These are phyloP conservation scores for Nycteola revayana DNA, from an alignment of 2,888 invertebrate genomes.

Conservation along the genomic window DNA sequence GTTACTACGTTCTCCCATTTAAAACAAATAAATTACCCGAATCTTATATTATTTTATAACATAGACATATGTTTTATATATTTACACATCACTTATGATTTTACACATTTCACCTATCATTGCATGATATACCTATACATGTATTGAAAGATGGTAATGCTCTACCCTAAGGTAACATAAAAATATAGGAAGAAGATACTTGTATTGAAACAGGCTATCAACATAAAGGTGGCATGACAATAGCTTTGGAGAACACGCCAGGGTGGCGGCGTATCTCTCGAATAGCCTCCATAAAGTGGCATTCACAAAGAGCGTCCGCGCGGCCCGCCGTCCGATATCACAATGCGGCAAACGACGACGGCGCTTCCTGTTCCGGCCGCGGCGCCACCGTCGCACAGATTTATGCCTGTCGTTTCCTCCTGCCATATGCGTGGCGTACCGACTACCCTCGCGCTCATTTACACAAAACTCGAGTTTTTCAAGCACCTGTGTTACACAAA, in stretches of 20 bases:
- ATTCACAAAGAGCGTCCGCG: conserved; percentile 73
- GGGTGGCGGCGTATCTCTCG: conserved; percentile 61
- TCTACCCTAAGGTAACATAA: conserved; percentile 21
- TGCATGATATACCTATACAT: too few species aligned
- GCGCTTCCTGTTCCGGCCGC: conserved; percentile 79
- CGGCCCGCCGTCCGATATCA: conserved; percentile 75
- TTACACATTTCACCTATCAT: too few species aligned
- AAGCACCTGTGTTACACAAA: conserved; percentile 69
- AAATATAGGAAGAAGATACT: conserved; percentile 26
- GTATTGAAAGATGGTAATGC: too few species aligned
- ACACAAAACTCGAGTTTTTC: conserved; percentile 78
- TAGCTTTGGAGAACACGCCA: conserved; percentile 59
- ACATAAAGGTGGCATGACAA: conserved; percentile 70
- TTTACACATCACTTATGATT: too few species aligned
- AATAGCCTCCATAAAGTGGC: conserved; percentile 69
- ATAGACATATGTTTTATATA: too few species aligned
- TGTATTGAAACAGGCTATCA: conserved; percentile 44
- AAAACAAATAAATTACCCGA: too few species aligned
- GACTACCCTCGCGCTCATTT: conserved; percentile 71
- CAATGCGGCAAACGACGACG: conserved; percentile 81
- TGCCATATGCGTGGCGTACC: conserved; percentile 65
- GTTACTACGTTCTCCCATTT: too few species aligned
- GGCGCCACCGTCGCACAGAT: conserved; percentile 76
- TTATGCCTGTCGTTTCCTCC: conserved; percentile 79
- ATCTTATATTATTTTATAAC: too few species aligned